Base-by-base conservation (phyloP, 2,888 invertebrate species). In the Caenorhabditis sinica region DNA sequence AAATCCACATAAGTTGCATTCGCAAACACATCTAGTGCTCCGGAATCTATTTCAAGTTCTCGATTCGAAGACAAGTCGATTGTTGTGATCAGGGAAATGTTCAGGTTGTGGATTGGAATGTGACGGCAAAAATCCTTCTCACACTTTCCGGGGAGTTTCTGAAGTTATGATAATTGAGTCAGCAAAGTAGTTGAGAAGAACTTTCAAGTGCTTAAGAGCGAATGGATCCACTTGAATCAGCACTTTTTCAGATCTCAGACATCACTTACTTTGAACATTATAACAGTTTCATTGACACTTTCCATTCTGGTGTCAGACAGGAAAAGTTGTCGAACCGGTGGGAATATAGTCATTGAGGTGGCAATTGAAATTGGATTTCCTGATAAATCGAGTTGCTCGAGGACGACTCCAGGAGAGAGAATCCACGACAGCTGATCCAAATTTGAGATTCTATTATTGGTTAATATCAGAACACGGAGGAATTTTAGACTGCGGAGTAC, bases 361-460 rank as follows among this genome's bases (percentile, higher is more conserved):
- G 86, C 86, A 30, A 88, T 81, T 4, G 75, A 77, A 20, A 91
- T 77, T 3, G 90, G 90, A 77, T 91, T 91, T 11, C 88, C 86
- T 28, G 86, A 84, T 4, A 91, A 65, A 61, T 88, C 89, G 28
- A 91, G 74, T 61, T 87, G 88, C 25, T 91, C 90, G 20, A 91
- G 79, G 33, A 89, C 82, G 2, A 88, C 75, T 23, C 83, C 87
- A 2, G 86, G 87, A 1, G 90, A 85, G 1, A 91, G 61, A 17
- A 88, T 87, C 88, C 89, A 89, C 8, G 86, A 73, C 17, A 91
- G 49, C 17, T 82, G 76, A 28, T 83, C 83, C 45, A 91, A 75
- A 69, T 91, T 86, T 4, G 79, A 65, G 66, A 91, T 89, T 17
- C 79, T 61, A 69, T 92, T 91, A 30, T 89, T 74, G 17, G 89